phyloP scores from a whole-genome alignment of 2,113 vertebrate species.

The Pteronura brasiliensis region DNA sequence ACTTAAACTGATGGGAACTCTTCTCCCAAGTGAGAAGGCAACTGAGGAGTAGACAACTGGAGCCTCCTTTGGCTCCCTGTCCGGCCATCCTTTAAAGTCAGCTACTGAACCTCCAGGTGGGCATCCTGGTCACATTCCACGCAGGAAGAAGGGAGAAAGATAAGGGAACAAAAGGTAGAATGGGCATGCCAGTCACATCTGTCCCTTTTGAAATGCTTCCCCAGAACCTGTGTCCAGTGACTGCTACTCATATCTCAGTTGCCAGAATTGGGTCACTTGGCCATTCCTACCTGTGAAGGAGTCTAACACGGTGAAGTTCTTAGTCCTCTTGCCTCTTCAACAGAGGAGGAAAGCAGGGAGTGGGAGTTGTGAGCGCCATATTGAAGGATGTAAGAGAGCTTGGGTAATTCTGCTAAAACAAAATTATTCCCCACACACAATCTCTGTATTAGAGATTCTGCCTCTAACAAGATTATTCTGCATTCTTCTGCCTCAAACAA shows the following conservation, averaged over 20 bases:
- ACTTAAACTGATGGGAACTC: neutral
- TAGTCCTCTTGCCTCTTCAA: neutral
- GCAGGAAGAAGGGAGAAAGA: neutral
- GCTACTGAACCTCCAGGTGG: neutral
- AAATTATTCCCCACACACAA: neutral
- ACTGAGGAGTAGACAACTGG: fast-evolving
- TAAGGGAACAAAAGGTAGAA: neutral
- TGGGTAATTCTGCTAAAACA: neutral
- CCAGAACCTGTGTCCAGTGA: neutral
- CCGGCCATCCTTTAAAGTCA: neutral
- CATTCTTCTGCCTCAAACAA: neutral
- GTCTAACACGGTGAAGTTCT: neutral
- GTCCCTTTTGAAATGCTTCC: neutral
- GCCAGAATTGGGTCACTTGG: neutral
- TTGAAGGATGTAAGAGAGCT: neutral
- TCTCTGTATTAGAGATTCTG: neutral
- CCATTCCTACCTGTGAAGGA: neutral
- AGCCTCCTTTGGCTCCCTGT: neutral
- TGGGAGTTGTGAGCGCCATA: neutral
- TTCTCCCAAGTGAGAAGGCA: neutral
- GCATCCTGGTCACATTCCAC: neutral
- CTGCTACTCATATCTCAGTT: neutral
- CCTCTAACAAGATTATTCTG: neutral
- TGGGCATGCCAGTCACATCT: neutral
- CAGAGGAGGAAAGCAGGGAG: neutral